phyloP scores from a whole-genome alignment of 2,113 vertebrate species.

The Blennius ocellaris region DNA sequence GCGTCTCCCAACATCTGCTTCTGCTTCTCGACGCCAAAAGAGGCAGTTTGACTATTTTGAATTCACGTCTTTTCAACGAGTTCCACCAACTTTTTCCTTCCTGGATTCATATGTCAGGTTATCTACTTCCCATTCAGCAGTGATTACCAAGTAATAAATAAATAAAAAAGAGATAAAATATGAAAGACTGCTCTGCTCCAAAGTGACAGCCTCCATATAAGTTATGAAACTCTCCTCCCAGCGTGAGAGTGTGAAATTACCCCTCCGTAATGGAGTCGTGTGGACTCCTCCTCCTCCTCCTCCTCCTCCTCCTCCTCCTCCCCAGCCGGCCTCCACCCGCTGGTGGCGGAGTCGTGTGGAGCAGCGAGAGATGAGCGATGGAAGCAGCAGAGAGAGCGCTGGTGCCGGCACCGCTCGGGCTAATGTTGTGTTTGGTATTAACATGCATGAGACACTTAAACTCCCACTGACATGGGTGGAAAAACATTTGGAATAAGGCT shows the following conservation, averaged over 20 bases:
- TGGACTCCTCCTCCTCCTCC: slow-evolving; percentile 9
- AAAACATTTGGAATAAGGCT: slow-evolving; percentile 81
- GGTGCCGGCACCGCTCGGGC: slow-evolving; percentile 56
- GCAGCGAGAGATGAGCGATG: slow-evolving; percentile 77
- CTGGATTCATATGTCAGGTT: too few species aligned
- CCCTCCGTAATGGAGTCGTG: slow-evolving; percentile 31
- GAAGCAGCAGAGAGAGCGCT: slow-evolving; percentile 71
- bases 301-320: slow-evolving; percentile 13
- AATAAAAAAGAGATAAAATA: too few species aligned
- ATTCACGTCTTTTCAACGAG: too few species aligned
- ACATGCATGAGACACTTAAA: slow-evolving; percentile 79
- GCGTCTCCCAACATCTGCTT: too few species aligned
- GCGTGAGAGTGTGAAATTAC: slow-evolving; percentile 35
- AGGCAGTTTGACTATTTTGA: too few species aligned
- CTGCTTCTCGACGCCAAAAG: too few species aligned
- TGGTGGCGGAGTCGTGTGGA: slow-evolving; percentile 68
- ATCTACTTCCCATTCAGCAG: too few species aligned
- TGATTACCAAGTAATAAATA: too few species aligned
- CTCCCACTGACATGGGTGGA: slow-evolving; percentile 83
- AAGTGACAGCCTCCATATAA: neutral
- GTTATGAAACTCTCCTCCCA: slow-evolving; percentile 19
- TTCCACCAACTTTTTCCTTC: too few species aligned
- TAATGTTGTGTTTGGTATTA: slow-evolving; percentile 85
- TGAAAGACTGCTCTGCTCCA: neutral
- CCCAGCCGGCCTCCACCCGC: slow-evolving; percentile 23